Evolutionary conservation across 2,113 vertebrate species (phyloP).

Genomic region (Nothoprocta pentlandii): DNA sequence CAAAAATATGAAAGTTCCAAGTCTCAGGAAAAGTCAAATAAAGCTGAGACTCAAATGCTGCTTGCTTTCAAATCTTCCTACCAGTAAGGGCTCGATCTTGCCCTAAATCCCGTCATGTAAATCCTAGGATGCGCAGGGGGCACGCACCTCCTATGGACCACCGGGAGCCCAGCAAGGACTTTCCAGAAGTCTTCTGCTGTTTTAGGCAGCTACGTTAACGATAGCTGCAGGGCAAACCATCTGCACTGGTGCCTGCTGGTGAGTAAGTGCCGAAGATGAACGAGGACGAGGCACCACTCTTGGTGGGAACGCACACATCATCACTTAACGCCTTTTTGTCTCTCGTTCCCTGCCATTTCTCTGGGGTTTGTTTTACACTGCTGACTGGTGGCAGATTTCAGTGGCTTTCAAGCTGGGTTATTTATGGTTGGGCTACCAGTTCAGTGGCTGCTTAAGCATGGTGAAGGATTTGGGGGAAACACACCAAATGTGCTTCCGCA

Average conservation of each 20-base stretch:
- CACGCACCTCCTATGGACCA: neutral
- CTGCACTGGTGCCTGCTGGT: neutral
- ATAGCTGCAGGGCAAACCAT: neutral
- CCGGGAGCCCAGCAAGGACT: rapidly evolving
- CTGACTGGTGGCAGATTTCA: neutral
- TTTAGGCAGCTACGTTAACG: neutral
- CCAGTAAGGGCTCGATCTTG: neutral
- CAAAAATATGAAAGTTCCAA: neutral
- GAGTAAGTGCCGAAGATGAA: neutral
- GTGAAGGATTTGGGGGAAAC: neutral
- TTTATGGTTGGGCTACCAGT: neutral
- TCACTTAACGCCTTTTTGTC: neutral
- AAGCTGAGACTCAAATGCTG: neutral
- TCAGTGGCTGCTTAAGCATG: neutral
- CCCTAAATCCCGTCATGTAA: rapidly evolving
- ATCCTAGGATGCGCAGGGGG: rapidly evolving
- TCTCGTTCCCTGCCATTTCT: neutral
- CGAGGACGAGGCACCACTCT: neutral
- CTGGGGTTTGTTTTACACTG: neutral
- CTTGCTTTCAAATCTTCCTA: neutral
- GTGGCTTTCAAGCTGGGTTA: neutral
- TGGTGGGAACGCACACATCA: neutral
- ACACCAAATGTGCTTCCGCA: neutral
- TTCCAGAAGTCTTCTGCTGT: neutral
- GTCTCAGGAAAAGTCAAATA: neutral